Evolutionary conservation across 2,888 invertebrate genomes (phyloP).

Genomic region (Hymenopus coronatus): DNA sequence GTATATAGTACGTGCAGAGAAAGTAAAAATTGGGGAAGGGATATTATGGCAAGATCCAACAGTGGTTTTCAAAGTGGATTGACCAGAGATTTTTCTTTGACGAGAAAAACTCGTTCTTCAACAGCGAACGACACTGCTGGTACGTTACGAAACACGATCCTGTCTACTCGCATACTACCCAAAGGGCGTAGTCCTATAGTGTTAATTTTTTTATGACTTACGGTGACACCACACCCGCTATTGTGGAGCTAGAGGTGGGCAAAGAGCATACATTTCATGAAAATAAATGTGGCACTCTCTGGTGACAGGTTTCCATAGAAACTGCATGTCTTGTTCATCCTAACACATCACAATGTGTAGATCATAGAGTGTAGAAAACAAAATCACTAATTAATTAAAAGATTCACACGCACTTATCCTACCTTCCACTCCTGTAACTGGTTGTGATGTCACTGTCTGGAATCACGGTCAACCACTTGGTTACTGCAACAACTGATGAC

Average conservation of each 20-base stretch:
- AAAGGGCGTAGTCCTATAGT: background rate
- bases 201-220: background rate
- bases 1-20: too few relatives aligned
- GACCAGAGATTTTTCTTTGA: too few relatives aligned
- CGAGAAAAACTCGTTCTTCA: too few relatives aligned
- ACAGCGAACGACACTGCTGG: too few relatives aligned
- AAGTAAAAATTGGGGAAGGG: too few relatives aligned
- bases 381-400: background rate
- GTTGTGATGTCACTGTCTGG: background rate
- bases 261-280: background rate
- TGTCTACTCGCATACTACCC: background rate
- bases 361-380: background rate
- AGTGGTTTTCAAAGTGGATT: too few relatives aligned
- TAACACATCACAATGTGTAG: too few relatives aligned
- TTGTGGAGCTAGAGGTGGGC: background rate
- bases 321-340: background rate
- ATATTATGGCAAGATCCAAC: too few relatives aligned
- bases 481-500: background rate
- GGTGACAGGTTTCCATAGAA: background rate
- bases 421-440: background rate
- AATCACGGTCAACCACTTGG: background rate
- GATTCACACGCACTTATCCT: background rate
- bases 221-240: background rate
- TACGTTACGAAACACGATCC: background rate
- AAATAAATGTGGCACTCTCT: background rate